Evolutionary conservation across 1,140 invertebrate species (phyloP).

Genomic region (Trialeurodes vaporariorum): DNA sequence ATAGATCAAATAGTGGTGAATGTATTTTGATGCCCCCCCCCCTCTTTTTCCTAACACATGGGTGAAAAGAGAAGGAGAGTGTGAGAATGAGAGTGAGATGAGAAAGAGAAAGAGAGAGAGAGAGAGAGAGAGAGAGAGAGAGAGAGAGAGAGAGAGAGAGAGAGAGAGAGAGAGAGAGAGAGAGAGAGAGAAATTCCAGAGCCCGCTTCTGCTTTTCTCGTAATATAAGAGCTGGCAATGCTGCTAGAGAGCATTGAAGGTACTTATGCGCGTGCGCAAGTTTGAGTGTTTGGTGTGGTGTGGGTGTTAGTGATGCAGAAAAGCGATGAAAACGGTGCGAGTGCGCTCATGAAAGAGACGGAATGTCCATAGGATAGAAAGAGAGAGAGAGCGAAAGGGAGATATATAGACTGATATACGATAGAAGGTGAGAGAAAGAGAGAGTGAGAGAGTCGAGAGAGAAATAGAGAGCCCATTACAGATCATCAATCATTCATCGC

Average conservation of each 20-base stretch:
- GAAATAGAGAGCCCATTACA: not conserved
- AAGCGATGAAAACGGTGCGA: not conserved
- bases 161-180: not conserved
- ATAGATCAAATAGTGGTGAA: too few relatives aligned
- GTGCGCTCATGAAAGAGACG: not conserved
- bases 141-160: not conserved
- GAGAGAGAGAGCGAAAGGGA: not conserved
- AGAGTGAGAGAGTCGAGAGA: not conserved
- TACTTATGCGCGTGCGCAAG: too few relatives aligned
- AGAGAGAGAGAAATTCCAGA: not conserved
- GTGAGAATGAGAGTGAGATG: not conserved
- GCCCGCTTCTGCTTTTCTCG: too few relatives aligned
- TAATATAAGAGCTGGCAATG: too few relatives aligned
- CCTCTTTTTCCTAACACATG: too few relatives aligned
- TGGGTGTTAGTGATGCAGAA: too few relatives aligned
- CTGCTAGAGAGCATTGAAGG: too few relatives aligned
- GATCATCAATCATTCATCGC: not conserved
- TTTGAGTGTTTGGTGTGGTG: too few relatives aligned
- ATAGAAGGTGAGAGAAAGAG: not conserved
- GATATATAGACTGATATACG: not conserved
- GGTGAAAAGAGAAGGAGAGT: not conserved
- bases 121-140: not conserved
- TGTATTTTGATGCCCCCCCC: too few relatives aligned
- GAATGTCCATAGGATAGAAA: not conserved
- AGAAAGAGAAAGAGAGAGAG: not conserved